phyloP scores from a whole-genome alignment of 2,888 invertebrate genomes.

The Rhagonycha lutea region DNA sequence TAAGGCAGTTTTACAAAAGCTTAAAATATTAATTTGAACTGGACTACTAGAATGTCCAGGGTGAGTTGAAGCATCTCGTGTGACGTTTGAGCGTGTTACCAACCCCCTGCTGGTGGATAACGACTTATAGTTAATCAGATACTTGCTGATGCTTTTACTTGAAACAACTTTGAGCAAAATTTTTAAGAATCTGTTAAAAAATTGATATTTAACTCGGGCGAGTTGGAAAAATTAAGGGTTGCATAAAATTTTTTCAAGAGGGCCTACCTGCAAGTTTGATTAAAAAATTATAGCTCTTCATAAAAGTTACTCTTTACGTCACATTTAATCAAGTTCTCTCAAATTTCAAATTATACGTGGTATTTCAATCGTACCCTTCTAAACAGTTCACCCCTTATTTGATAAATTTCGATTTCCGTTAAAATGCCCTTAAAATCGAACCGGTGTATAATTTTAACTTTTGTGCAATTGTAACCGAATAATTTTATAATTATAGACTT shows the following conservation, averaged over 20 bases:
- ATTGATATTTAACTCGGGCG: not conserved
- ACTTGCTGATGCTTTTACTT: slow-evolving; percentile 16
- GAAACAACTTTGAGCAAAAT: slow-evolving; percentile 21
- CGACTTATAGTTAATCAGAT: slow-evolving; percentile 52
- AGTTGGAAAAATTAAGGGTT: not conserved
- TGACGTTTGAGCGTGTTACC: slow-evolving; percentile 48
- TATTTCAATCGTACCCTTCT: slow-evolving; percentile 14
- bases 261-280: slow-evolving; percentile 11
- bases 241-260: not conserved
- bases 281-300: slow-evolving; percentile 19
- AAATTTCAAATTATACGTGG: slow-evolving; percentile 26
- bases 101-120: slow-evolving; percentile 48
- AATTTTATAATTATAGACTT: slow-evolving; percentile 22
- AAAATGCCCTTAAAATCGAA: slow-evolving; percentile 17
- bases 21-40: slow-evolving; percentile 17
- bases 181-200: slow-evolving; percentile 1
- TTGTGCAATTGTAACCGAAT: slow-evolving; percentile 11
- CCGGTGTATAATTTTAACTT: slow-evolving; percentile 23
- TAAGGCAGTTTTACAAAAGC: slow-evolving; percentile 38
- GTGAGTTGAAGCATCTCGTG: slow-evolving; percentile 49
- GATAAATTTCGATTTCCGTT: slow-evolving; percentile 29
- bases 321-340: slow-evolving; percentile 24
- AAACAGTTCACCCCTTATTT: slow-evolving; percentile 24
- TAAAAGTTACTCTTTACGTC: slow-evolving; percentile 14
- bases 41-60: slow-evolving; percentile 47